Base-by-base conservation (phyloP, 1,140 invertebrate genomes). In the Papilio glaucus region DNA sequence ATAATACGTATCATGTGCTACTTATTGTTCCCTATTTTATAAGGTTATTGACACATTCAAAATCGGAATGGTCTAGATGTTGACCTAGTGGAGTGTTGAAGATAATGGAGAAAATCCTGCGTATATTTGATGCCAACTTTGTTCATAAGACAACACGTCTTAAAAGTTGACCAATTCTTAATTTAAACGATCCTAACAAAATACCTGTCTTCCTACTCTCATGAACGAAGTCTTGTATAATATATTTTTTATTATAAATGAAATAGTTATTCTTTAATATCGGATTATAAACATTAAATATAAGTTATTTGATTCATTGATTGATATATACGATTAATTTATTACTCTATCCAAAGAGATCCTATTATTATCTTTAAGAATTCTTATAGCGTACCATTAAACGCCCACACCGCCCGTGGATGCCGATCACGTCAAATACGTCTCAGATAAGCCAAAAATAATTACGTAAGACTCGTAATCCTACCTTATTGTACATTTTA, bases 361-460 rank as follows among this genome's bases (percentile, higher is more conserved):
- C 62, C 62, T 41, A 65, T 65, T 33, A 62, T 62, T 65, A 65
- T 39, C 21, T 65, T 37, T 62, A 2, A 37, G 60, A 15, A 37
- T 62, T 65, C 37, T 33, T 39, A 65, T 39, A 38, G 0, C 12
- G 18, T 39, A 18, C 37, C 5, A 65, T 65, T 39, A 65, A 39
- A 38, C 62, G 62, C 62, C 62, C 62, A 65, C 62, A 39, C 37
- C 33, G 7, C 18, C 60, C 4, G 29, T 39, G 62, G 37, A 65
- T 65, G 10, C 62, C 37, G 62, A 65, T 33, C 60, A 65, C 62
- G 62, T 65, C 62, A 65, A 62, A 21, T 18, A 15, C 15, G 37
- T 15, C 15, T 38, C 29, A 65, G 62, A 65, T 65, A 65, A 65
- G 62, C 62, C 37, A 41, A 65, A 65, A 65, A 65, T 65, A 39